phyloP scores from a whole-genome alignment of 2,113 vertebrate species.

The Capra hircus region DNA sequence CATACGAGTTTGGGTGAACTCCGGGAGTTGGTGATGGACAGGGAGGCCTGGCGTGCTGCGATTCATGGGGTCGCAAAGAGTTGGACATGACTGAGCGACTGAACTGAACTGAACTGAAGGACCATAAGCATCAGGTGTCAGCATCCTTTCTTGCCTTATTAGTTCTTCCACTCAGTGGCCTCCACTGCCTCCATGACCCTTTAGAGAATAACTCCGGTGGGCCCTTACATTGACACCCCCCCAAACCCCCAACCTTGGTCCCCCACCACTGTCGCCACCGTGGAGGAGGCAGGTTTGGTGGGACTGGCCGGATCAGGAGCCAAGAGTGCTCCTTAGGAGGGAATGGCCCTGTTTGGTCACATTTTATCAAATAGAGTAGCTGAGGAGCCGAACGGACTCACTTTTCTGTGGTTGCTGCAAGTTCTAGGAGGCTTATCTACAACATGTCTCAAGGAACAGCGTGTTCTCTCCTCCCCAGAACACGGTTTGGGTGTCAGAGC shows the following conservation, averaged over 20 bases:
- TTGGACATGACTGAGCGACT: no score
- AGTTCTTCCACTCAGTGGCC: background rate
- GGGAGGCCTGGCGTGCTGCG: no score
- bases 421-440: background rate
- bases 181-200: background rate
- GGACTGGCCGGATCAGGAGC: background rate
- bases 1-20: no score
- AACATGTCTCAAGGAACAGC: rapidly evolving
- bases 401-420: background rate
- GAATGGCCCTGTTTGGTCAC: background rate
- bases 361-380: background rate
- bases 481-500: background rate
- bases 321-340: background rate
- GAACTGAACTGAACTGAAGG: background rate
- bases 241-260: rapidly evolving
- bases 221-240: rapidly evolving
- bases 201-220: background rate
- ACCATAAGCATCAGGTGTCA: rapidly evolving
- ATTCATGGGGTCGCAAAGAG: no score
- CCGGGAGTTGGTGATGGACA: no score
- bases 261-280: rapidly evolving
- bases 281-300: rapidly evolving
- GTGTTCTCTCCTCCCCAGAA: background rate
- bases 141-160: background rate
- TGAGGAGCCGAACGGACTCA: background rate